Conservation (phyloP, 2,113 vertebrate species). For the Cyphomyrus plagiostoma region DNA sequence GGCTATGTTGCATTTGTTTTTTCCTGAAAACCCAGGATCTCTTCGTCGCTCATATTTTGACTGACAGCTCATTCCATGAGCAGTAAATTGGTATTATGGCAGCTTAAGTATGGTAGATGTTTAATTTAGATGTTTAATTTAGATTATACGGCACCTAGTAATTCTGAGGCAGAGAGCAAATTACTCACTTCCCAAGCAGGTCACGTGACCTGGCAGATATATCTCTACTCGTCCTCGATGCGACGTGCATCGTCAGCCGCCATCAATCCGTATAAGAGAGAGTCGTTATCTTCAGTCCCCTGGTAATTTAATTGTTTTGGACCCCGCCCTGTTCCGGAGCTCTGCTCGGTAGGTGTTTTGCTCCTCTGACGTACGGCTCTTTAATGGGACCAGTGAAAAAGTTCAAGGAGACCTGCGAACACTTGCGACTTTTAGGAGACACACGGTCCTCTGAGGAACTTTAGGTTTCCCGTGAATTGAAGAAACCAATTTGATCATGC, state of each 20-base stretch:
- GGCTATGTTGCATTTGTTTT: neutral
- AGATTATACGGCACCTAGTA: neutral
- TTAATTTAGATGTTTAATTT: slow-evolving; percentile 9
- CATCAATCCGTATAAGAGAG: neutral
- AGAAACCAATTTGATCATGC: neutral
- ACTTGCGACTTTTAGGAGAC: neutral
- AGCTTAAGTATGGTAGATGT: slow-evolving; percentile 11
- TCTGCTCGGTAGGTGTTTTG: neutral
- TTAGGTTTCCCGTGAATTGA: neutral
- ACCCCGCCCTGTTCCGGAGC: neutral
- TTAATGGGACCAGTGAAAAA: neutral
- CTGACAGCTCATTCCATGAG: neutral
- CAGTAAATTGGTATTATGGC: slow-evolving; percentile 6
- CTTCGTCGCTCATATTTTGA: neutral
- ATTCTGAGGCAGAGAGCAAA: slow-evolving; percentile 1
- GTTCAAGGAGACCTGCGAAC: neutral
- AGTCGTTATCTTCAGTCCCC: neutral
- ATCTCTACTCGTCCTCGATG: neutral
- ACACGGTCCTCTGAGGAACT: neutral
- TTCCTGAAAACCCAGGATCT: neutral
- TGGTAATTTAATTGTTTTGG: slow-evolving; percentile 6
- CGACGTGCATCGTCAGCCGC: neutral
- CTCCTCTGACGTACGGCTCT: neutral
- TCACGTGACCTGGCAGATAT: neutral
- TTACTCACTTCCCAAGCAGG: neutral